These are phyloP conservation scores for Bombus superbus DNA, from an alignment of 1,140 invertebrate genomes.

Conservation along the genomic window DNA sequence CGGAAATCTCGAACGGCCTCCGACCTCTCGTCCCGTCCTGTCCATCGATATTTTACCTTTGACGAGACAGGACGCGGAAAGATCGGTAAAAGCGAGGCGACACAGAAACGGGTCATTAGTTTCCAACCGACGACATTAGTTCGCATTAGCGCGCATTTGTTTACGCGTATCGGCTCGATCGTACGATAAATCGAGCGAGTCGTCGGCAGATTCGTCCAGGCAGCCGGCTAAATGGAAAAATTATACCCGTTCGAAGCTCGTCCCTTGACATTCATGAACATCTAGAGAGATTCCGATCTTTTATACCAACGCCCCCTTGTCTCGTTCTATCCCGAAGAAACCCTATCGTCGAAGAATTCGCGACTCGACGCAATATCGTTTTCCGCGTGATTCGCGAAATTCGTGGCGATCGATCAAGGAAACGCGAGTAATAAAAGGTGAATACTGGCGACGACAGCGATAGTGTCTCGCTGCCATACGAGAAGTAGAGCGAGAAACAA, in stretches of 20 bases:
- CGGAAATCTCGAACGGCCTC: neutral
- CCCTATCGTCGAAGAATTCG: no score
- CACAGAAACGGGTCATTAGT: conserved; percentile 55
- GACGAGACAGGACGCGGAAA: conserved; percentile 26
- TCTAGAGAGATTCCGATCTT: conserved; percentile 51
- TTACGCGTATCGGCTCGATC: conserved; percentile 50
- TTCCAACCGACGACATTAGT: conserved; percentile 62
- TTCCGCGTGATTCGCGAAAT: no score
- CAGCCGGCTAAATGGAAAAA: conserved; percentile 64
- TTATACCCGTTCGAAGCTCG: conserved; percentile 52
- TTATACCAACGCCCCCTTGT: neutral
- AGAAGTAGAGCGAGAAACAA: no score
- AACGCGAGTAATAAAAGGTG: no score
- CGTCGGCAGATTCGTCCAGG: conserved; percentile 72
- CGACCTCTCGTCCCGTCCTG: neutral
- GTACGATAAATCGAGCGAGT: conserved; percentile 26
- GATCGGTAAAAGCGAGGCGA: conserved; percentile 19
- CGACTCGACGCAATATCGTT: no score
- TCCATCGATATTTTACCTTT: conserved; percentile 30
- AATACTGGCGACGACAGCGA: no score
- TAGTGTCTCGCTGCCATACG: no score
- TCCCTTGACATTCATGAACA: conserved; percentile 58
- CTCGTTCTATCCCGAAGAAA: neutral
- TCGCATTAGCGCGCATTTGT: conserved; percentile 68
- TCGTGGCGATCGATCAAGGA: no score